Base-by-base conservation (phyloP, 2,888 invertebrate species). In the Drymonia ruficornis region DNA sequence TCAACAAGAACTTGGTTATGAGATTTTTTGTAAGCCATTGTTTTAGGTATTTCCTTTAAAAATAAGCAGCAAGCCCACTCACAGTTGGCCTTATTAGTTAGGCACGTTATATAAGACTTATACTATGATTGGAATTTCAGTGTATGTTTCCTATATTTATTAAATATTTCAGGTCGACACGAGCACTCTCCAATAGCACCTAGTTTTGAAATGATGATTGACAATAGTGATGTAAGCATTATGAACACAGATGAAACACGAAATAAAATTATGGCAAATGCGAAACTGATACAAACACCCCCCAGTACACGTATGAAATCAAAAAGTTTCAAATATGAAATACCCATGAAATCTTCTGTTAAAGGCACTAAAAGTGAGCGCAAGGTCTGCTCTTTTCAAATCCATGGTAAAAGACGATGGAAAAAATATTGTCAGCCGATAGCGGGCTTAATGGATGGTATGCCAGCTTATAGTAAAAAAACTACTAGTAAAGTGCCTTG, bases 191-290 rank as follows among this genome's bases (percentile, higher is more conserved):
- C 40, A 16, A 40, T 11, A 11, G 12, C 46, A 19, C 52, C 56
- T n/a, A 13, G 23, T 9, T 45, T 56, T 12, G 47, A 60, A 47
- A 29, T 62, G 23, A 12, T 55, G 13, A 46, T 57, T 13, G 50
- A 60, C 40, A 57, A 18, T 47, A 23, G 48, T 9, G 34, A 23
- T 19, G 53, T 51, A 29, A 50, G 23, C 15, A 38, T 55, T 29
- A 6, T 55, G 9, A 57, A 57, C n/a, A n/a, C 34, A 3, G 29
- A 53, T 5, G 31, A 61, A 16, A n/a, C 49, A 16, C 4, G 40
- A 9, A n/a, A 40, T 3, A 40, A 13, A 28, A 9, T 49, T 13
- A 11, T 29, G 12, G 7, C 28, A 3, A 13, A n/a, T 15, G 29
- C 11, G 13, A 12, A 12, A 19, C 13, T 12, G 12, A 51, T 28